These are phyloP conservation scores for Chrysolina americana DNA, from an alignment of 2,888 invertebrate genomes.

Conservation along the genomic window DNA sequence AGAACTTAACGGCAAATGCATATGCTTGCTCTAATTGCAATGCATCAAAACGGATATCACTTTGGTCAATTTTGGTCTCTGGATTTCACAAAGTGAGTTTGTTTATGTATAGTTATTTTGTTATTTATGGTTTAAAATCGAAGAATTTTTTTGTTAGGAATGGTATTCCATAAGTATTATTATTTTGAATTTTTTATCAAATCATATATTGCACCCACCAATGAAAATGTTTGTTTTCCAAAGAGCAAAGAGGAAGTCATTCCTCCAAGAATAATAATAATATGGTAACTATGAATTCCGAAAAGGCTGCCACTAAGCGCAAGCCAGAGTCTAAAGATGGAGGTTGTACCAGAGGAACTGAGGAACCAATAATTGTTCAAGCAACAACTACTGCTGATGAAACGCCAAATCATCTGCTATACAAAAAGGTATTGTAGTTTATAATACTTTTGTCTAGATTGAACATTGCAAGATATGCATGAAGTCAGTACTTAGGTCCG, in stretches of 20 bases:
- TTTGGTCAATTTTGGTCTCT: slow-evolving; percentile 52
- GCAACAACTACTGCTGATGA: slow-evolving; percentile 73
- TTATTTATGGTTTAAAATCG: background rate
- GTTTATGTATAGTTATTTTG: background rate
- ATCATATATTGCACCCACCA: background rate
- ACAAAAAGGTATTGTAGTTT: slow-evolving; percentile 78
- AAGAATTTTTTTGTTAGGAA: background rate
- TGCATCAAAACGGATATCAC: slow-evolving; percentile 56
- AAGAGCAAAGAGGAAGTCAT: slow-evolving; percentile 60
- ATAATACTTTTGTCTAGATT: too few species aligned
- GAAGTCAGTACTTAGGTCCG: too few species aligned
- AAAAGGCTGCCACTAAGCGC: slow-evolving; percentile 75
- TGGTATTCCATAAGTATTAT: background rate
- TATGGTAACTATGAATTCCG: slow-evolving; percentile 80
- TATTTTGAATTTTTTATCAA: background rate
- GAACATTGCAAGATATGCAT: too few species aligned
- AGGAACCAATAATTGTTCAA: slow-evolving; percentile 61
- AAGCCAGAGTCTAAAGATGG: slow-evolving; percentile 72
- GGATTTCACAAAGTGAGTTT: slow-evolving; percentile 56
- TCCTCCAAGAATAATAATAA: slow-evolving; percentile 69
- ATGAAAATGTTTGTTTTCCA: slow-evolving; percentile 33
- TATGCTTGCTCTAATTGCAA: slow-evolving; percentile 48
- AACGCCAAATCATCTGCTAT: slow-evolving; percentile 90
- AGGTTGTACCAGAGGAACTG: slow-evolving; percentile 65
- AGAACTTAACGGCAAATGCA: background rate